These are phyloP conservation scores for Drosophila fulvimacula DNA, from an alignment of 2,888 invertebrate genomes.

Conservation along the genomic window DNA sequence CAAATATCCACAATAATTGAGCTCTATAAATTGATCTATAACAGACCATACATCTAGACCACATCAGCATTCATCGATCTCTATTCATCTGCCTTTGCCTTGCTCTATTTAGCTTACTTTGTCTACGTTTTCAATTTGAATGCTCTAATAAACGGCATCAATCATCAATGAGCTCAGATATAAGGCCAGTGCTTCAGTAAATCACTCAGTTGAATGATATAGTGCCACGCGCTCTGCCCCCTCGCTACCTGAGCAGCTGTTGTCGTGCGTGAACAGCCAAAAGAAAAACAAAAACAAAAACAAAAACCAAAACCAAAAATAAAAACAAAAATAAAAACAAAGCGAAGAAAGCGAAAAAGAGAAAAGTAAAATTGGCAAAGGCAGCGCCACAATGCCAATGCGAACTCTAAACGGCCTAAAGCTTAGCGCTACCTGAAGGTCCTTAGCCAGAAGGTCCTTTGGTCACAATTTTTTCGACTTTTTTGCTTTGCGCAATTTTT, in stretches of 20 bases:
- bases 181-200: constrained; percentile 34
- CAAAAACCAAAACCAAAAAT: not conserved
- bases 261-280: not conserved
- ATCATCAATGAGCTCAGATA: constrained; percentile 40
- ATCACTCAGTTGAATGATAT: constrained; percentile 56
- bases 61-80: not conserved
- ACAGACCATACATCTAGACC: not conserved
- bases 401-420: constrained; percentile 37
- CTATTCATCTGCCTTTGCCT: not conserved
- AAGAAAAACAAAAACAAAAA: not conserved
- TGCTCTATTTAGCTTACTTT: not conserved
- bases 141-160: constrained; percentile 46
- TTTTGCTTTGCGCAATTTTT: constrained; percentile 55
- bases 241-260: not conserved
- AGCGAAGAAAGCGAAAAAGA: not conserved
- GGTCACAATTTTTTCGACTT: constrained; percentile 12
- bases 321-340: too few species aligned
- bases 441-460: constrained; percentile 15
- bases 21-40: not conserved
- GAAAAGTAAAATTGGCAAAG: constrained; percentile 41
- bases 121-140: constrained; percentile 51
- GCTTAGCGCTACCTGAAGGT: constrained; percentile 25
- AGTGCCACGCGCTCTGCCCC: not conserved
- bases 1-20: too few species aligned
- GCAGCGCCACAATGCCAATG: constrained; percentile 18